These are phyloP conservation scores for Charina bottae DNA, from an alignment of 2,113 vertebrate species.

Conservation along the genomic window DNA sequence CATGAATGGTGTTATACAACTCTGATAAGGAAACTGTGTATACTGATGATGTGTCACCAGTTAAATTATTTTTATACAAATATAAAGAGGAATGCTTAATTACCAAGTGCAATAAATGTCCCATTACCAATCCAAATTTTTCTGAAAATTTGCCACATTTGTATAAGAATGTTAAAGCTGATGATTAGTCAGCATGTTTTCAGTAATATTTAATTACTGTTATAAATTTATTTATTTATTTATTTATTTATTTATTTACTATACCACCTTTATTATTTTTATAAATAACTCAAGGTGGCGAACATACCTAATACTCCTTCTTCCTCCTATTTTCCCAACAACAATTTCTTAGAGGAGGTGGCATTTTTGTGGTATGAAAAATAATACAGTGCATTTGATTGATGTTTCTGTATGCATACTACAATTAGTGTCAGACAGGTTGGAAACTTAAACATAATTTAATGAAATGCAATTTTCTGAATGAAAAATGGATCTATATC, in stretches of 20 bases:
- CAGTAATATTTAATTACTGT: neutral
- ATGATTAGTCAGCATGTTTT: neutral
- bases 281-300: no score
- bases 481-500: neutral
- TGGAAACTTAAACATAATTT: neutral
- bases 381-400: neutral
- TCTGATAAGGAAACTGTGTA: conserved; percentile 50
- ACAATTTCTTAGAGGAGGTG: conserved; percentile 8
- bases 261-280: no score
- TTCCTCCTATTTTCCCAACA: no score
- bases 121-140: neutral
- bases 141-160: neutral
- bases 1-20: conserved; percentile 39
- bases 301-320: no score
- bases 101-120: neutral
- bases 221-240: no score
- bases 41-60: conserved; percentile 49
- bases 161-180: neutral
- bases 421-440: neutral
- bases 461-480: neutral
- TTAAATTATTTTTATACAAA: conserved; percentile 45
- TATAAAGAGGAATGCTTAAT: neutral
- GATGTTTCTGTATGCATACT: neutral
- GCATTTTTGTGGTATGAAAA: conserved; percentile 21
- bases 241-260: no score